A percentile compares a stretch with the other conserved stretches of the same genome.
phyloP scores from a whole-genome alignment of 2,888 invertebrate species.

The Phyto melanocephala region DNA sequence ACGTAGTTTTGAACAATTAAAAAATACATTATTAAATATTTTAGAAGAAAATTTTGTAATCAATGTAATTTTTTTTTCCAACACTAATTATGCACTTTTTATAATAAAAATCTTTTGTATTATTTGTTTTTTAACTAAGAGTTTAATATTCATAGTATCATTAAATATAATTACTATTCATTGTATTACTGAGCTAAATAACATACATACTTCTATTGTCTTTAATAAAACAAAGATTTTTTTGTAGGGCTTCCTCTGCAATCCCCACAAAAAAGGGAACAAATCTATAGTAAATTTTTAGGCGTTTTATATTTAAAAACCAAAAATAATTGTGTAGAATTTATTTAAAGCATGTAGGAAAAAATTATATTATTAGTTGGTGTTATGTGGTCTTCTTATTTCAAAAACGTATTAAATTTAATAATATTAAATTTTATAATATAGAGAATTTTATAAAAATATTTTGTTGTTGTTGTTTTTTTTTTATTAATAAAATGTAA shows the following conservation, averaged over 20 bases:
- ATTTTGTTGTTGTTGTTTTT: background rate
- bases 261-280: too few relatives aligned
- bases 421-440: background rate
- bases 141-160: too few relatives aligned
- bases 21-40: background rate
- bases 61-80: background rate
- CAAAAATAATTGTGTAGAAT: conserved; percentile 13
- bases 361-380: conserved; percentile 43
- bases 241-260: too few relatives aligned
- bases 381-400: conserved; percentile 36
- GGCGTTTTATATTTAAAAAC: background rate
- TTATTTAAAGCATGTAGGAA: background rate
- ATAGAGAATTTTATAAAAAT: background rate
- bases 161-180: too few relatives aligned
- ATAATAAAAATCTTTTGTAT: background rate
- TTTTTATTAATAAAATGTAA: too few relatives aligned
- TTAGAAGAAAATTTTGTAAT: background rate
- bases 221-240: too few relatives aligned
- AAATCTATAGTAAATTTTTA: too few relatives aligned
- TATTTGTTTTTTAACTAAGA: background rate
- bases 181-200: too few relatives aligned
- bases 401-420: conserved; percentile 30
- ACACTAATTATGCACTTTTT: background rate
- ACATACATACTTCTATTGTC: too few relatives aligned
- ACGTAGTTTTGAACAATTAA: too few relatives aligned